phyloP scores from a whole-genome alignment of 2,888 invertebrate species.

The Scaeva pyrastri region DNA sequence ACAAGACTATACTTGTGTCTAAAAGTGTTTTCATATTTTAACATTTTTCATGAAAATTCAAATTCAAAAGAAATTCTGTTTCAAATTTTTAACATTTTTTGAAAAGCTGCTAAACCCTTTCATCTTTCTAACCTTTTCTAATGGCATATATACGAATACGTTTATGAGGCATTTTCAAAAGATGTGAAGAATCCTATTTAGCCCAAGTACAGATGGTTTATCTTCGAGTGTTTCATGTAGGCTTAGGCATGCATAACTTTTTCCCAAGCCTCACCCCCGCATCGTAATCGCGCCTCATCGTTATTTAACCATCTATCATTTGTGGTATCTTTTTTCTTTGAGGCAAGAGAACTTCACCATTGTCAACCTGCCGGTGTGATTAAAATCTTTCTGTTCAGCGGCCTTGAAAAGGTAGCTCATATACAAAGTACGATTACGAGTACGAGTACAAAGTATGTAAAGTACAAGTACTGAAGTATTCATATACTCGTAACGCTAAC shows the following conservation, averaged over 20 bases:
- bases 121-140: background rate
- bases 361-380: constrained; percentile 45
- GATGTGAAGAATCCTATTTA: background rate
- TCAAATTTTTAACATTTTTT: background rate
- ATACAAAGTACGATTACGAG: no score
- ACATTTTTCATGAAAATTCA: background rate
- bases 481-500: background rate
- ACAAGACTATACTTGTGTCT: no score
- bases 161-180: background rate
- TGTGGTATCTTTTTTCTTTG: background rate
- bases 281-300: constrained; percentile 7
- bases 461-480: background rate
- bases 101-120: background rate
- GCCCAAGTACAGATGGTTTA: background rate
- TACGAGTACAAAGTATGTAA: background rate
- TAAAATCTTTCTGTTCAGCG: constrained; percentile 53
- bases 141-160: no score
- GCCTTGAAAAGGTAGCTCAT: constrained; percentile 57
- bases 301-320: constrained; percentile 31
- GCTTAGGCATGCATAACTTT: no score
- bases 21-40: background rate
- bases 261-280: background rate
- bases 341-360: constrained; percentile 2
- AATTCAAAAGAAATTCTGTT: background rate
- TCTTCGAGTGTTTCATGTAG: background rate